Base-by-base conservation (phyloP, 2,113 vertebrate species). In the Cephalophus harveyi region DNA sequence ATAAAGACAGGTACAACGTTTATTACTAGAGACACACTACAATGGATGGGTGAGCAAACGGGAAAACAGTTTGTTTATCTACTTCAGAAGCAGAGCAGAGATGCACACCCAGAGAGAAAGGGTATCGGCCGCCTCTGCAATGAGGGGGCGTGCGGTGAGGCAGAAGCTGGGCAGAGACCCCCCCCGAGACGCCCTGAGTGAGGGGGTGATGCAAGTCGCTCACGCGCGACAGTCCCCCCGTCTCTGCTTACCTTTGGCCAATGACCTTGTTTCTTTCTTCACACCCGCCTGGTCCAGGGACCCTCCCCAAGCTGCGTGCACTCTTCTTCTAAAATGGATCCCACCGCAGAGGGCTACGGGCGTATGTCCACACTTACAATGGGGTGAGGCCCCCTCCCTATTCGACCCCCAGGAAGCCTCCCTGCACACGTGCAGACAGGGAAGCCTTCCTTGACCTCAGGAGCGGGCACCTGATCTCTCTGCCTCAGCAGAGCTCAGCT, bases 151-250 rank as follows among this genome's bases (percentile, higher is more conserved):
- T 2, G 64, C 5, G 0, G 21, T 6, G 36, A 23, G 67, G 25
- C 67, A 13, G 67, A 74, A 40, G 67, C 67, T 7, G 13, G 36
- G 71, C 71, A 74, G 71, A 43, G 71, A 43, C 36, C 11, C n/a
- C 71, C 71, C 36, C 21, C 1, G 67, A 14, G 71, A 43, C 2
- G 11, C 6, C 71, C 71, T 7, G 71, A 25, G 21, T 2, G 11
- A 25, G 64, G 33, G 36, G 11, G 36, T 23, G 71, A 74, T 1
- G 10, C n/a, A 0, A 36, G 36, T 3, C 67, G 6, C 36, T 74
- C 36, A 6, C 4, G 1, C 5, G 11, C 1, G 0, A 71, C 71
- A 25, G 71, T 1, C 5, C 21, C 36, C 21, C 21, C 1, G 2
- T 13, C 36, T 74, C 6, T 43, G 71, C 14, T 25, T 74, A 6